These are phyloP conservation scores for Lucinisca nassula DNA, from an alignment of 2,888 invertebrate species.

Conservation along the genomic window DNA sequence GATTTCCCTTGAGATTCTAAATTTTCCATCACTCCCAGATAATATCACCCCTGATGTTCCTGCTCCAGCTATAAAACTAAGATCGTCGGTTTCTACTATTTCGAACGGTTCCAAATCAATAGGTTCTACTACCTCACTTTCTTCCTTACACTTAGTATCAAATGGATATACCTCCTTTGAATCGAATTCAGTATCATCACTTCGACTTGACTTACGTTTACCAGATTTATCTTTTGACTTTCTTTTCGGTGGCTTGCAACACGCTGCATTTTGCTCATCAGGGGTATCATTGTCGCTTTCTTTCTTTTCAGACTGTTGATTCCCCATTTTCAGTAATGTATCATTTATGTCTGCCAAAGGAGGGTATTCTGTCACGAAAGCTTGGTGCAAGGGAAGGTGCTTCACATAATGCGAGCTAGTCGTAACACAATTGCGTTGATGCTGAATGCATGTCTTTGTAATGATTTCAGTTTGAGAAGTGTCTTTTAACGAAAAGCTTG, in stretches of 20 bases:
- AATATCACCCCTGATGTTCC: conserved; percentile 66
- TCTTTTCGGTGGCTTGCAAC: conserved; percentile 63
- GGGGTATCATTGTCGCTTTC: conserved; percentile 54
- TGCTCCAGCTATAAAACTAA: conserved; percentile 62
- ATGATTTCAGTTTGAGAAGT: no score
- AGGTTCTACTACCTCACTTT: conserved; percentile 57
- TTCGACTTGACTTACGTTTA: conserved; percentile 40
- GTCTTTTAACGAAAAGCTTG: no score
- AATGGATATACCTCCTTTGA: conserved; percentile 66
- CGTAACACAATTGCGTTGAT: no score
- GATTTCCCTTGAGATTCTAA: conserved; percentile 24
- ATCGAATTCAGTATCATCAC: conserved; percentile 54
- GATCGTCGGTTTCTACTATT: conserved; percentile 68
- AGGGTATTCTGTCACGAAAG: no score
- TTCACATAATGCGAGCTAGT: no score
- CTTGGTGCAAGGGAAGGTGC: no score
- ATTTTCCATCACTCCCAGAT: conserved; percentile 57
- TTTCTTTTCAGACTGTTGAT: conserved; percentile 38
- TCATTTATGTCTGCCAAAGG: neutral
- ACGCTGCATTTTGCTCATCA: conserved; percentile 58
- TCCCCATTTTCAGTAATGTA: conserved; percentile 45
- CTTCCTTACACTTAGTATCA: conserved; percentile 45
- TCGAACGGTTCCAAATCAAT: conserved; percentile 70
- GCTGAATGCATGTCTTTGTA: no score
- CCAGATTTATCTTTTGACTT: conserved; percentile 52